Conservation (phyloP, 2,113 vertebrate species). For the Grammomys dolichurus region DNA sequence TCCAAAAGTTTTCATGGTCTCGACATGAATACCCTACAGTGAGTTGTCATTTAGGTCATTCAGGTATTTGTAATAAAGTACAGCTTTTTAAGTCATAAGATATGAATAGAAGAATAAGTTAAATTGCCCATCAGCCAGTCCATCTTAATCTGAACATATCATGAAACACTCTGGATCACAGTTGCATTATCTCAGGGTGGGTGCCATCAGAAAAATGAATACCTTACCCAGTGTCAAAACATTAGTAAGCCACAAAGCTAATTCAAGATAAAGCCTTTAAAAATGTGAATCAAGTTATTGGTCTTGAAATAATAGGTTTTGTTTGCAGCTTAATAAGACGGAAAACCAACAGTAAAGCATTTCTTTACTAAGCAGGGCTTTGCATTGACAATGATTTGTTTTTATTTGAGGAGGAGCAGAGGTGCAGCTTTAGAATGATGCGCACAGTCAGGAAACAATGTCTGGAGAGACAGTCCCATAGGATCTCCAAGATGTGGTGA, state of each 20-base stretch:
- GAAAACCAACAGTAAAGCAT: neutral
- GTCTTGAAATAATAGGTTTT: neutral
- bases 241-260: neutral
- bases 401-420: neutral
- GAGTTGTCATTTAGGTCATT: neutral
- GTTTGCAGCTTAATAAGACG: neutral
- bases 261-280: neutral
- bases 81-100: slow-evolving; percentile 9
- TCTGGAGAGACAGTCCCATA: neutral
- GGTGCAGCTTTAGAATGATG: neutral
- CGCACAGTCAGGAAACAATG: neutral
- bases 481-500: neutral
- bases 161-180: neutral
- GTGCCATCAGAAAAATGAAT: neutral
- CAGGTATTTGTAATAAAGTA: neutral
- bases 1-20: neutral
- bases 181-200: neutral
- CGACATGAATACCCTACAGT: neutral
- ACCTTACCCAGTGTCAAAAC: neutral
- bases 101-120: slow-evolving; percentile 14
- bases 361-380: neutral
- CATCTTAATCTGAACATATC: neutral
- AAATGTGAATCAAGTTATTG: neutral
- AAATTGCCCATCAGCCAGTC: neutral
- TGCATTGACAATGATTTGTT: neutral